Base-by-base conservation (phyloP, 2,797 vertebrate genomes). In the Thunnus albacares region DNA sequence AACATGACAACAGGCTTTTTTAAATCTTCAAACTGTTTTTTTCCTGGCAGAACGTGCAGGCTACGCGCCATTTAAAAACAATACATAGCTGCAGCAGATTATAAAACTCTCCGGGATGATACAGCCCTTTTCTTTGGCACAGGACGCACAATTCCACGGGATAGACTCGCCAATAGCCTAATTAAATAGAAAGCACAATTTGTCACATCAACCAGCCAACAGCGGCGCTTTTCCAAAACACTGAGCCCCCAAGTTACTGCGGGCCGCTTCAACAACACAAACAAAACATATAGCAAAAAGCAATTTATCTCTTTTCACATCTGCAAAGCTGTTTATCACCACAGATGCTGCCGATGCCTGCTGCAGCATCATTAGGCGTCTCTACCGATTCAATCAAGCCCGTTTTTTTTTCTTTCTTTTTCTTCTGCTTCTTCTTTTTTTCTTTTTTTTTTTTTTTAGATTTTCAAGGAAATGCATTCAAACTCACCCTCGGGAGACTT, bases 121-220 rank as follows among this genome's bases (percentile, higher is more conserved):
- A 76, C 85, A 90, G 89, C 81, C 79, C 64, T 81, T 87, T 87
- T 75, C 68, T 79, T 80, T 94, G 90, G 90, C 92, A 91, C 72
- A 41, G 76, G 49, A 43, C 30, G 68, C 86, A 81, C 92, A 81
- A 88, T 84, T 90, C 80, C 77, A 57, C 14, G 64, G 71, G 80
- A 90, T 56, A 81, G 65, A 88, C 87, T 86, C 86, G 89, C 92
- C 89, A 91, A 89, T 73, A 89, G 89, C 82, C 84, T 91, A 90
- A 93, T 93, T 92, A 93, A 93, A 88, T 91, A 93, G 92, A 94
- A 91, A 92, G 91, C 93, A 67, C 86, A 77, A 92, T 92, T 92
- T 90, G 89, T 93, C 91, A 94, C 83, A 83, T 88, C 74, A 75
- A 82, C 58, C 82, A 83, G 70, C 73, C 78, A 73, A 52, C 61